These are phyloP conservation scores for Drosophila lowei DNA, from an alignment of 1,140 invertebrate species.

Conservation along the genomic window DNA sequence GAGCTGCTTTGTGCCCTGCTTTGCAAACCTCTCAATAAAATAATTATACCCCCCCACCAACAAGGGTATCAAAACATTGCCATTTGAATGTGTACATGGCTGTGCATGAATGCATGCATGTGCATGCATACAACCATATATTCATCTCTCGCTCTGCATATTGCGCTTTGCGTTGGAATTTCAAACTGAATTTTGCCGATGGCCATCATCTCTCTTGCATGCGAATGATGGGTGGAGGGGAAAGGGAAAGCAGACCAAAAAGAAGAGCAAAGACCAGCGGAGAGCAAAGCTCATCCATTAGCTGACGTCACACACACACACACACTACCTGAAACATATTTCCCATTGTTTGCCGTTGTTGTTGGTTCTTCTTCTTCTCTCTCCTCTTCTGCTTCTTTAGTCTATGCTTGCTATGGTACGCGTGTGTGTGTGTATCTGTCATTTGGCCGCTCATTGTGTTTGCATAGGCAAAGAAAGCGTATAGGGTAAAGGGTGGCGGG, in stretches of 20 bases:
- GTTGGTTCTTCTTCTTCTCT: constrained; percentile 23
- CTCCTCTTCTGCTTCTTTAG: constrained; percentile 28
- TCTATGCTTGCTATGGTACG: constrained; percentile 57
- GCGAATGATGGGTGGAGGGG: background rate
- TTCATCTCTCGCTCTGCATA: constrained; percentile 24
- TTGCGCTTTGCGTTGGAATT: constrained; percentile 16
- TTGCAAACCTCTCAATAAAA: too few relatives aligned
- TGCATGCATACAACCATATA: background rate
- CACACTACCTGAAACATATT: constrained; percentile 35
- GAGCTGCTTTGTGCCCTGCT: too few relatives aligned
- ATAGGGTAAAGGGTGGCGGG: background rate
- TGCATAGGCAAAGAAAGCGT: constrained; percentile 28
- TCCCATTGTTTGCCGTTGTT: constrained; percentile 24
- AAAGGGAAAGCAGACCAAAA: constrained; percentile 14
- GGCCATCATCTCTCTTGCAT: constrained; percentile 26
- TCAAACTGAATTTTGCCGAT: constrained; percentile 35
- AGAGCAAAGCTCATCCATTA: constrained; percentile 50
- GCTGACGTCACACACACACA: constrained; percentile 32
- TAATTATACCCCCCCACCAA: too few relatives aligned
- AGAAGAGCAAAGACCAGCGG: constrained; percentile 25
- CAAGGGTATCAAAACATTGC: too few relatives aligned
- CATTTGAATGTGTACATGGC: too few relatives aligned
- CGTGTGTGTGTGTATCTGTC: constrained; percentile 54
- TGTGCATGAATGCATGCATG: too few relatives aligned
- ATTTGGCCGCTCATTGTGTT: constrained; percentile 59